Evolutionary conservation across 2,113 vertebrate genomes (phyloP), one percentile per base, ranked within the genome.

Genomic region (Elephantulus edwardii): DNA sequence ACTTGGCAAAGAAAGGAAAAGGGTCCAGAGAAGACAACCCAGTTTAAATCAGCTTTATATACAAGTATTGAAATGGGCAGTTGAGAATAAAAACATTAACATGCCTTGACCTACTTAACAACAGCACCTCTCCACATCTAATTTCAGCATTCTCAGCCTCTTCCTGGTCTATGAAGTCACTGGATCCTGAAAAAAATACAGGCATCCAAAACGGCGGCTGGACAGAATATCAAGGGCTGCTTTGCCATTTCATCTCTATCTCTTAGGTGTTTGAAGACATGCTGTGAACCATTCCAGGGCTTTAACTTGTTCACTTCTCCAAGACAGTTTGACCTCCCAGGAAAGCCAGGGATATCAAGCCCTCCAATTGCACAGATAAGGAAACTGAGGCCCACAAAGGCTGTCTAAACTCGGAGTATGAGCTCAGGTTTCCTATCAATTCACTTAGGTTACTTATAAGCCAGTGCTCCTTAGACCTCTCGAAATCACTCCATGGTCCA

Each of bases 301-400:
- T 86, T 64, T 46, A 68, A 56, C 42, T 33, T 87, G 75, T 48
- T 86, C 76, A 75, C 64, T 40, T 88, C 91, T 72, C 52, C 86
- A 90, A 89, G 44, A 50, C n/a, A 56, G 17, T 26, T 0, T 84
- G 58, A 54, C 42, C 48, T 58, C 35, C 80, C 64, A 13, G 66
- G 66, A 70, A 83, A 83, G 62, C 38, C 58, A 54, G 14, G 48
- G 78, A 76, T 26, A 19, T 40, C 72, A 76, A 74, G n/a, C 54
- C 56, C 56, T 68, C 75, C 26, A 50, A 0, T 17, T 77, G 40
- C 30, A 60, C 46, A 72, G n/a, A 56, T 40, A 76, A 81, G 83
- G 54, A 86, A 90, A 86, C 76, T 68, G 78, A 90, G 91, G 83
- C 22, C 33, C 74, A 83, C 9, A 75, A 38, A 78, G 30, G 54